Evolutionary conservation across 2,888 invertebrate species (phyloP), one percentile per base, ranked within the genome.

Genomic region (Lochmaea capreae): DNA sequence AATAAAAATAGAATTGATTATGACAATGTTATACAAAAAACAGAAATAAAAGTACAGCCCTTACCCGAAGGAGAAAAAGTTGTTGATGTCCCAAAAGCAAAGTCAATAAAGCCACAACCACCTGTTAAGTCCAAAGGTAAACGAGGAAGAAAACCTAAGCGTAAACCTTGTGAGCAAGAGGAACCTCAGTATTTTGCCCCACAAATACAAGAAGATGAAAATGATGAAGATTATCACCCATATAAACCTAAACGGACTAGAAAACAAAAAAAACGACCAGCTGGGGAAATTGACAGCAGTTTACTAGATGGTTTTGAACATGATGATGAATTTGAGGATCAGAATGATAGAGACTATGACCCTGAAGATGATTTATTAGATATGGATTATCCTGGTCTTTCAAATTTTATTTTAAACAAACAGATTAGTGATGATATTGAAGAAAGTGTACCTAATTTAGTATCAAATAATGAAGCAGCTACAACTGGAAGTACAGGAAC

Each of bases 1-100:
- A 84, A 84, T 77, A 83, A 81, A 67, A 81, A 82, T 73, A 78
- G 77, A 70, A 81, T 83, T 65, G 84, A 84, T 75, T 83, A 84
- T 78, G 84, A 84, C 68, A 83, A 80, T 78, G 67, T 83, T 22
- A 83, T 83, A 66, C 79, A 82, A 58, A 83, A 81, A 75, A 79
- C 81, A 6, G 82, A 84, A 75, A 84, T 83, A 57, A 79, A 81
- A 76, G 73, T 80, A 22, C 78, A 81, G 46, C 74, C 77, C 22
- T 39, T 73, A 58, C n/a, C 49, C 22, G 73, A 71, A 58, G 57
- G 61, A 65, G 69, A 72, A 54, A 65, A 26, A 52, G 4, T 9
- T 18, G 9, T 39, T 14, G 33, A 39, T 39, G 33, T 39, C 9
- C 33, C 61, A 57, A 63, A 42, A 62, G 5, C n/a, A 42, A 39